Evolutionary conservation across 2,797 vertebrate species (phyloP).

Genomic region (Sebastes nivosus): DNA sequence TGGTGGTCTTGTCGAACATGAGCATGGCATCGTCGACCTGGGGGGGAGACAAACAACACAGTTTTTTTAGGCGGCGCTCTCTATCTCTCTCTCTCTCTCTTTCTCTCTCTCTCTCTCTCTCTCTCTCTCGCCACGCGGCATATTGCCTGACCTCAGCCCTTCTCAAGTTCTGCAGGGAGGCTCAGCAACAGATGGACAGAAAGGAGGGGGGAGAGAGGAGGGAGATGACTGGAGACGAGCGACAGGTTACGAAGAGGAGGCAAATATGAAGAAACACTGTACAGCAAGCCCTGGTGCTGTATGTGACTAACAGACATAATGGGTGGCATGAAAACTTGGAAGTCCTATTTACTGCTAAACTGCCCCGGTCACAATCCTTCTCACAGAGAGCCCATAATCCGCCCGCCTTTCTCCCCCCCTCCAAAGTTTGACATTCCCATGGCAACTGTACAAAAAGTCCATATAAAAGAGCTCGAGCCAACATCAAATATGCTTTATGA

Average conservation of each 20-base stretch:
- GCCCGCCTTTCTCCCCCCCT: slow-evolving; percentile 19
- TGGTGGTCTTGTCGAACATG: slow-evolving; percentile 99
- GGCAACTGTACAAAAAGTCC: slow-evolving; percentile 74
- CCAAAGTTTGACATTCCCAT: slow-evolving; percentile 77
- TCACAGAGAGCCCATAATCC: slow-evolving; percentile 57
- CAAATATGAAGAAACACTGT: slow-evolving; percentile 37
- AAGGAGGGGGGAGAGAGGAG: slow-evolving; percentile 42
- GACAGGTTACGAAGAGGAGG: slow-evolving; percentile 70
- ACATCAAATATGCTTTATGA: slow-evolving; percentile 75
- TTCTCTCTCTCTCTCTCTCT: not conserved
- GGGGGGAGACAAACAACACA: slow-evolving; percentile 74
- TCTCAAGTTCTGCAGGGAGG: slow-evolving; percentile 80
- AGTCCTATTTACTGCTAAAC: slow-evolving; percentile 38
- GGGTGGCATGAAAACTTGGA: slow-evolving; percentile 31
- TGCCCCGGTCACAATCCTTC: slow-evolving; percentile 49
- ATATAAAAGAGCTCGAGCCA: slow-evolving; percentile 56
- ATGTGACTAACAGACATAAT: not conserved
- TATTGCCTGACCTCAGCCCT: slow-evolving; percentile 81
- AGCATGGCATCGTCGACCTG: slow-evolving; percentile 99
- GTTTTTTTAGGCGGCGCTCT: slow-evolving; percentile 43
- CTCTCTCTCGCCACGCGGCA: slow-evolving; percentile 55
- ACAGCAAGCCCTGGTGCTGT: slow-evolving; percentile 16
- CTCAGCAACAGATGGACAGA: slow-evolving; percentile 80
- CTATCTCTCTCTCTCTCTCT: slow-evolving; percentile 1
- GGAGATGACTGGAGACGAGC: slow-evolving; percentile 43